Percentiles rank a stretch among this genome's conserved stretches.
phyloP scores from a whole-genome alignment of 2,888 invertebrate species.

The Ichneumoninae sp. region DNA sequence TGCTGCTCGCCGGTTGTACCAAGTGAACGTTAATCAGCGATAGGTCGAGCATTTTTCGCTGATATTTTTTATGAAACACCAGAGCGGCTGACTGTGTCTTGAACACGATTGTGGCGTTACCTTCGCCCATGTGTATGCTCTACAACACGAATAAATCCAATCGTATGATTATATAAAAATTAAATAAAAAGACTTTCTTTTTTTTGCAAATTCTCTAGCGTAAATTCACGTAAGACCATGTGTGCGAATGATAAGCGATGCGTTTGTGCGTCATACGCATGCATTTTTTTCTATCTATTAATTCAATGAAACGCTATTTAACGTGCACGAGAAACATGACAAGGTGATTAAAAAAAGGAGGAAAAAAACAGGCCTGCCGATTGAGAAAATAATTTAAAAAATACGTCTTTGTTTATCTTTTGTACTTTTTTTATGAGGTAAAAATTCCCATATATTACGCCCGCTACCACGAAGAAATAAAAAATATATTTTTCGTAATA shows the following conservation, averaged over 20 bases:
- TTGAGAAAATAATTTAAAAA: conserved; percentile 13
- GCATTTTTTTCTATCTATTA: conserved; percentile 19
- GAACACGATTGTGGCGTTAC: conserved; percentile 85
- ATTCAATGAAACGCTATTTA: conserved; percentile 19
- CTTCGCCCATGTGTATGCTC: conserved; percentile 82
- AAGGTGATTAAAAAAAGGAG: conserved; percentile 38
- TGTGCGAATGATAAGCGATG: conserved; percentile 44
- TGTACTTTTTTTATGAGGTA: conserved; percentile 14
- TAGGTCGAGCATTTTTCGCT: conserved; percentile 86
- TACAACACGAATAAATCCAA: conserved; percentile 76
- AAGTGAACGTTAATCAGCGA: conserved; percentile 86
- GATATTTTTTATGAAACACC: conserved; percentile 86
- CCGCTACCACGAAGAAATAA: conserved; percentile 10
- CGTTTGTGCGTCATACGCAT: conserved; percentile 37
- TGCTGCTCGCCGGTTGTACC: conserved; percentile 72
- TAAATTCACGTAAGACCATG: conserved; percentile 5
- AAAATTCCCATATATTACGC: not conserved
- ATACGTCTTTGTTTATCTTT: conserved; percentile 23
- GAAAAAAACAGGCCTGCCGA: conserved; percentile 39
- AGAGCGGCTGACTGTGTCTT: conserved; percentile 86
- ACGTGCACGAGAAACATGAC: conserved; percentile 45
- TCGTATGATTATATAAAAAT: conserved; percentile 41
- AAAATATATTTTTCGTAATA: conserved; percentile 19
- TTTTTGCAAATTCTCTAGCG: conserved; percentile 27
- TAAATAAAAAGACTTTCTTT: conserved; percentile 33